Evolutionary conservation across 92 coral and sea anemone genomes (phyloP).

Genomic region (Umimayanthus chanpuru): DNA sequence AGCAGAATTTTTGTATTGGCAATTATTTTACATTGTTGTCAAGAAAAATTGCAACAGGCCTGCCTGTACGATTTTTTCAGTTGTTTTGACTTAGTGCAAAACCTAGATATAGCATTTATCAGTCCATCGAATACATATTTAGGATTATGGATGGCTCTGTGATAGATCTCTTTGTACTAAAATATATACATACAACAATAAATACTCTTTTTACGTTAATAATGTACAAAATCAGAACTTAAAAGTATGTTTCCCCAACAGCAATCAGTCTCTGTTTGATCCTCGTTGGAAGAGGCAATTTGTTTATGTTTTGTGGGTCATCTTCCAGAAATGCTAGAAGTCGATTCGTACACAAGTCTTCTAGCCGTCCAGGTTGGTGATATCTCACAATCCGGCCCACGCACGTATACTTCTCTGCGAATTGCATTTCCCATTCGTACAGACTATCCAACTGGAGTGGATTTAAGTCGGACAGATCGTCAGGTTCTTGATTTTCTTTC

Average conservation of each 20-base stretch:
- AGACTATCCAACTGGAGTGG: constrained; percentile 84
- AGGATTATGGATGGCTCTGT: constrained; percentile 8
- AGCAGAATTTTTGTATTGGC: background rate
- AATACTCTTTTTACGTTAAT: constrained; percentile 26
- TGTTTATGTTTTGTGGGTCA: constrained; percentile 2
- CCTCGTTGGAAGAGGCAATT: constrained; percentile 54
- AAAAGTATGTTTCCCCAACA: constrained; percentile 5
- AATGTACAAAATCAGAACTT: constrained; percentile 11
- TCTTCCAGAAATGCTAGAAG: constrained; percentile 53
- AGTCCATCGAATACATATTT: background rate
- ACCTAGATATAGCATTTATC: background rate
- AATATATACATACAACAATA: constrained; percentile 27
- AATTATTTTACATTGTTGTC: constrained; percentile 15
- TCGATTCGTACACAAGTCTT: constrained; percentile 62
- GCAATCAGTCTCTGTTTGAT: constrained; percentile 31
- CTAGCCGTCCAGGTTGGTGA: constrained; percentile 77
- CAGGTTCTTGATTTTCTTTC: constrained; percentile 55
- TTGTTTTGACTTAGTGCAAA: constrained; percentile 13
- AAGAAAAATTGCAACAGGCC: constrained; percentile 36
- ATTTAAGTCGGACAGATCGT: constrained; percentile 84
- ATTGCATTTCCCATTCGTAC: constrained; percentile 88
- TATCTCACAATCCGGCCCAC: constrained; percentile 84
- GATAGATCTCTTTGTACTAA: constrained; percentile 2
- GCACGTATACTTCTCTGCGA: constrained; percentile 73
- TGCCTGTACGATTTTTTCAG: constrained; percentile 9